phyloP scores from a whole-genome alignment of 2,113 vertebrate genomes.

The Nerophis ophidion region DNA sequence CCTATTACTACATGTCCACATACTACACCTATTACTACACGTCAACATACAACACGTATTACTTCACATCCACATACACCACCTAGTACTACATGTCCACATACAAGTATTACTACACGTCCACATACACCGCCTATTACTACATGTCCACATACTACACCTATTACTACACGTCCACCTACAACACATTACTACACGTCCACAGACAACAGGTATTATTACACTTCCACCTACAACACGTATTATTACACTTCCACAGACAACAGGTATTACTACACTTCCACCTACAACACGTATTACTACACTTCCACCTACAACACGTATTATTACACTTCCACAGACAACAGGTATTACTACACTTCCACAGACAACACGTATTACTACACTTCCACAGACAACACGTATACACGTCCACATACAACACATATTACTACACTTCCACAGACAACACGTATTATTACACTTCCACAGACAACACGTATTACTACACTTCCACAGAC shows the following conservation, averaged over 20 bases:
- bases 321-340: background rate
- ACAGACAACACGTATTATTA: background rate
- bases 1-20: background rate
- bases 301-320: background rate
- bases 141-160: background rate
- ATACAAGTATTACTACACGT: no score
- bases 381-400: background rate
- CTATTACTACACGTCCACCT: background rate
- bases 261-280: background rate
- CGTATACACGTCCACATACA: background rate
- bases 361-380: background rate
- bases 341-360: background rate
- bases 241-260: background rate
- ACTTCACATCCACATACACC: background rate
- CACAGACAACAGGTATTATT: background rate
- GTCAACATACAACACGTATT: background rate
- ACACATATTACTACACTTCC: background rate
- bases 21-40: background rate
- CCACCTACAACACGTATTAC: background rate
- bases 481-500: background rate
- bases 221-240: background rate
- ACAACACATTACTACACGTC: background rate
- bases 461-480: background rate
- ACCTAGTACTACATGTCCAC: background rate
- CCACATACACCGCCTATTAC: background rate